Evolutionary conservation across 2,113 vertebrate species (phyloP), one percentile per base, ranked within the genome.

Genomic region (Pseudolaguvia tuberculata): DNA sequence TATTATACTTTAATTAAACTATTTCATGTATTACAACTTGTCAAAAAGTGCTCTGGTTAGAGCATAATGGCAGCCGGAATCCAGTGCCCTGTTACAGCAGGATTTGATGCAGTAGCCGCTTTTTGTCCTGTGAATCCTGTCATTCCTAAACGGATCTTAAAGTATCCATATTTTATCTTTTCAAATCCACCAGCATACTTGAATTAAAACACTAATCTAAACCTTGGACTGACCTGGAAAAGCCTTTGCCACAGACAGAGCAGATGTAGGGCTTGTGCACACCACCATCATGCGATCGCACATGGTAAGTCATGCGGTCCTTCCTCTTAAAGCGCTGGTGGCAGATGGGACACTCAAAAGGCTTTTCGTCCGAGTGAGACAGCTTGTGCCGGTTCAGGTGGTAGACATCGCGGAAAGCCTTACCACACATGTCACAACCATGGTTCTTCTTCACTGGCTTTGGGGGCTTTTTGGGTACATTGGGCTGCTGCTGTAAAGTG

Each of bases 381-480:
- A 98, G 92, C 92, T 98, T 98, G 91, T 98, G 96, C 79, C 96
- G 85, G 85, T 97, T 99, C 78, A 99, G 93, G 85, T 98, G 96
- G 87, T 99, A 99, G 72, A 99, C 96, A 42, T 98, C 96, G 70
- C 96, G 90, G 89, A 99, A 99, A 81, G 96, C 96, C 87, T 99
- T 99, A 2, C 96, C 96, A 3, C 96, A 99, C 95, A 99, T 97
- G 87, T 99, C 96, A 10, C 96, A 99, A 53, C 95, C 96, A 0
- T 98, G 96, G 84, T 99, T 99, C 90, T 98, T 99, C 90, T 98
- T 98, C 58, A 98, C 95, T 0, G 94, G 94, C 83, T 97, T 98
- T 78, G 94, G 93, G 52, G 94, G 92, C 83, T 98, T 98, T 89
- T 98, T 98, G 0, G 94, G 91, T 88, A 94, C 88, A 14, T 88